Conservation (phyloP, 2,888 invertebrate species). For the Apodemia duryi region DNA sequence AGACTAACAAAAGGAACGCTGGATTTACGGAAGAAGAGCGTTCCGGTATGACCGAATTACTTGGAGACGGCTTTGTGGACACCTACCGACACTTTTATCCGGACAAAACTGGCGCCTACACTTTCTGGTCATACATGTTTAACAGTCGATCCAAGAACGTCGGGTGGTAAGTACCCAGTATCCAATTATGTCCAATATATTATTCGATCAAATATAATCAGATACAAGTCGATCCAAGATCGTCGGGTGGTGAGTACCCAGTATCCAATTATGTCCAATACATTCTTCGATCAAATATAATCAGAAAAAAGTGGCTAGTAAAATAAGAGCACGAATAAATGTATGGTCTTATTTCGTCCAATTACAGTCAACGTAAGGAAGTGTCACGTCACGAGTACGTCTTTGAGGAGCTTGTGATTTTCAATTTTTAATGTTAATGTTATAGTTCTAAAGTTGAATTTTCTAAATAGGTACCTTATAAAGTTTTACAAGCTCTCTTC, state of each 20-base stretch:
- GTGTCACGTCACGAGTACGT: too few species aligned
- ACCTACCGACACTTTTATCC: slow-evolving; percentile 93
- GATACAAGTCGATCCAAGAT: slow-evolving; percentile 86
- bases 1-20: slow-evolving; percentile 93
- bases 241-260: slow-evolving; percentile 90
- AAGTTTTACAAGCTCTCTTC: too few species aligned
- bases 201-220: too few species aligned
- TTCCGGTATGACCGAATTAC: slow-evolving; percentile 91
- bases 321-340: too few species aligned
- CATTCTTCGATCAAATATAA: too few species aligned
- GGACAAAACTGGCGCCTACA: slow-evolving; percentile 88
- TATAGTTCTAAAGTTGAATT: too few species aligned
- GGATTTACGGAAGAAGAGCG: slow-evolving; percentile 98
- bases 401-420: too few species aligned
- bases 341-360: too few species aligned
- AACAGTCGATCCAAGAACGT: slow-evolving; percentile 93
- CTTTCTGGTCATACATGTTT: slow-evolving; percentile 97
- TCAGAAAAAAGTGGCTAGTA: too few species aligned
- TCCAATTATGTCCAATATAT: slow-evolving; percentile 1
- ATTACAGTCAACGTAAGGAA: too few species aligned
- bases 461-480: too few species aligned
- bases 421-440: too few species aligned
- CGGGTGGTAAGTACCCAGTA: slow-evolving; percentile 87
- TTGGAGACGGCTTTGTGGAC: slow-evolving; percentile 91
- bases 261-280: neutral